A percentile compares a stretch with the other conserved stretches of the same genome.
Conservation (phyloP, 2,888 invertebrate genomes). For the Shargacucullia verbasci region DNA sequence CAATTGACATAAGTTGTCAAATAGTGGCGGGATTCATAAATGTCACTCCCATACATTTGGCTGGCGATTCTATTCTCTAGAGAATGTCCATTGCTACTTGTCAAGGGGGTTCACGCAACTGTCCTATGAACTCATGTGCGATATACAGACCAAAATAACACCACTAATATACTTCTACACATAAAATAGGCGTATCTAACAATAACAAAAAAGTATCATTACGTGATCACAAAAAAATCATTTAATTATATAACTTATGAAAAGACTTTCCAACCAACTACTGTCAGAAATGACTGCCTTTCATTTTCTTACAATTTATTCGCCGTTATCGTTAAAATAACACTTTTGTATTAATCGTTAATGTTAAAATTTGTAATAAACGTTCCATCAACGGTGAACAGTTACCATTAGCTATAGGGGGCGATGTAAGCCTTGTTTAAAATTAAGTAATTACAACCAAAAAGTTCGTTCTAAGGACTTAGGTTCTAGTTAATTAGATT, state of each 20-base stretch:
- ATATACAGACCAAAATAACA: slow-evolving; percentile 18
- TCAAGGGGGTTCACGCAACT: slow-evolving; percentile 28
- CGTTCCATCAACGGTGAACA: slow-evolving; percentile 88
- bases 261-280: slow-evolving; percentile 70
- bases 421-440: slow-evolving; percentile 75
- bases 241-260: slow-evolving; percentile 31
- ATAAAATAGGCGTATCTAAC: slow-evolving; percentile 38
- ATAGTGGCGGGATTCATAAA: too few species aligned
- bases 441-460: slow-evolving; percentile 87
- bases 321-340: slow-evolving; percentile 77
- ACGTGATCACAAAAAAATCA: slow-evolving; percentile 38
- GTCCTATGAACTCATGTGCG: slow-evolving; percentile 15
- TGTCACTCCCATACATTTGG: too few species aligned
- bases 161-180: slow-evolving; percentile 33
- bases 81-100: too few species aligned
- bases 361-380: slow-evolving; percentile 82
- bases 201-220: slow-evolving; percentile 39
- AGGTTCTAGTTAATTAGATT: slow-evolving; percentile 81
- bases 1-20: too few species aligned
- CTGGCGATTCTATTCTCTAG: too few species aligned
- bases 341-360: slow-evolving; percentile 80
- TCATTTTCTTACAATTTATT: slow-evolving; percentile 72
- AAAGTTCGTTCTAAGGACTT: slow-evolving; percentile 89
- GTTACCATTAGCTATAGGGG: slow-evolving; percentile 85
- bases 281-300: slow-evolving; percentile 81